Evolutionary conservation across 2,113 vertebrate genomes (phyloP).

Genomic region (Tychaedon coryphoeus): DNA sequence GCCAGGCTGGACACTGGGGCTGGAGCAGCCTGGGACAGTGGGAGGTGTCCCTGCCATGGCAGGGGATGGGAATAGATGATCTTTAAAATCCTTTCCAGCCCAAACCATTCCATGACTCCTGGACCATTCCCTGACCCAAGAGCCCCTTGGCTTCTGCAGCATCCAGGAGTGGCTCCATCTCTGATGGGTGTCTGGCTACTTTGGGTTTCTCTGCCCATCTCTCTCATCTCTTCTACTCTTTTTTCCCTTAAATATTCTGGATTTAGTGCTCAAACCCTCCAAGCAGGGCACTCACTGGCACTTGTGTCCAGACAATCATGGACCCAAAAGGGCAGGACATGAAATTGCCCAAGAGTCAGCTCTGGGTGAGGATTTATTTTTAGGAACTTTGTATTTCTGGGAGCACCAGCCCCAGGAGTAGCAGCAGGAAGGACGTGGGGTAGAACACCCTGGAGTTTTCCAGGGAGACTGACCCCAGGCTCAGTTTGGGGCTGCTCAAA

Average conservation of each 20-base stretch:
- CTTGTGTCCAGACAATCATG: too few species aligned
- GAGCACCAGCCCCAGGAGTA: not conserved
- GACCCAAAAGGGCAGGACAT: not conserved
- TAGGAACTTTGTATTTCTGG: not conserved
- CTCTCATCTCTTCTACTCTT: not conserved
- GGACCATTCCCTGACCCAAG: not conserved
- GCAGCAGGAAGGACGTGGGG: not conserved
- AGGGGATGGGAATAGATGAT: accelerated
- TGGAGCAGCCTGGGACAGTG: not conserved
- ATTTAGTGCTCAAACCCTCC: not conserved
- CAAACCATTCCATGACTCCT: not conserved
- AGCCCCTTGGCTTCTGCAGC: not conserved
- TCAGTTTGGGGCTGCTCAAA: not conserved
- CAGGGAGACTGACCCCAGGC: accelerated
- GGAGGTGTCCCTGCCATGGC: not conserved
- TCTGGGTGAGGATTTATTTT: not conserved
- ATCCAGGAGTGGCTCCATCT: not conserved
- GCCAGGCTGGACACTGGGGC: not conserved
- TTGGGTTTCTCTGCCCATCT: not conserved
- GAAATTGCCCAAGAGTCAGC: accelerated
- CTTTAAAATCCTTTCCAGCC: too few species aligned
- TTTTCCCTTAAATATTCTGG: not conserved
- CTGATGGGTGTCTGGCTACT: not conserved
- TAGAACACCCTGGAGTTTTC: not conserved
- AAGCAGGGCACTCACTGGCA: not conserved